Base-by-base conservation (phyloP, 2,113 vertebrate species). In the Ptychochromis oligacanthus region DNA sequence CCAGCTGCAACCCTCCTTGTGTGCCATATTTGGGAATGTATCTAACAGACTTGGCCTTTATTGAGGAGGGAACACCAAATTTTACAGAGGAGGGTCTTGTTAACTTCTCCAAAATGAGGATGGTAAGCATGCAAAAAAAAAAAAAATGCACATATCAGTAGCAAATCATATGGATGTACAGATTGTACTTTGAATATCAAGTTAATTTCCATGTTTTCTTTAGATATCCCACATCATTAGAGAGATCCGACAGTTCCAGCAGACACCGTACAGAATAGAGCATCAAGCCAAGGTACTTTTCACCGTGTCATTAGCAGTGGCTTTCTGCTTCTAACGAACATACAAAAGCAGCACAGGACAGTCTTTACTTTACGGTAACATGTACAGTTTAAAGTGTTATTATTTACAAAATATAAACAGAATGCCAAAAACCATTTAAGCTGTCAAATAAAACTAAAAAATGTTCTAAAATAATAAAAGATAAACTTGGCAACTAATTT, bases 31-130 rank as follows among this genome's bases (percentile, higher is more conserved):
- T 99, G 87, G 98, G 98, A 86, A 99, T 99, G 98, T 99, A 99
- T 92, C 94, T 99, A 85, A 99, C 98, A 1, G 98, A 99, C 89
- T 91, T 99, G 91, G 98, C 98, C 2, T 99, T 99, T 87, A 99
- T 99, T 26, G 98, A 99, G 91, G 98, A 99, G 92, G 98, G 98
- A 87, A 99, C 98, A 18, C 98, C 98, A 49, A 99, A 99, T 90
- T 99, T 99, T 74, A 99, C 98, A 2, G 98, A 99, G 87, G 98
- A 99, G 90, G 98, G 98, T 81, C 97, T 99, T 46, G 98, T 99
- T 83, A 99, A 99, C 95, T 99, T 99, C 92, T 99, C 98, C 93
- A 99, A 99, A 95, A 99, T 99, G 98, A 97, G 98, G 94, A 99
- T 99, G 98, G 98, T 99, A 95, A 86, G 95, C 13, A 14, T 14